Percentiles rank a stretch among this genome's conserved stretches.
Conservation (phyloP, 1,140 invertebrate species). For the Drosophila truncata region DNA sequence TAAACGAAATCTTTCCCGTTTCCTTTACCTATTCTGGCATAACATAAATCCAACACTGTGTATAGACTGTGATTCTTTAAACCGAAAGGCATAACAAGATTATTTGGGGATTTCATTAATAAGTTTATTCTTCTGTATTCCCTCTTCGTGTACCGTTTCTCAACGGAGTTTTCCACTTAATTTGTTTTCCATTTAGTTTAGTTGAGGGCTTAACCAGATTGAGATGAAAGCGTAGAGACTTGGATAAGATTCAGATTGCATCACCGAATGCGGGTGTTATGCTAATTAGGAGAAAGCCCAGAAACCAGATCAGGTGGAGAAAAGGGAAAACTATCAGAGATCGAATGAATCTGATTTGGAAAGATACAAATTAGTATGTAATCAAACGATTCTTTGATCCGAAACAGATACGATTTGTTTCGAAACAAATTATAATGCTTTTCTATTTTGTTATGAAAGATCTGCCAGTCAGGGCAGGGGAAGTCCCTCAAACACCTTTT, state of each 20-base stretch:
- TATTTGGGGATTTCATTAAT: constrained; percentile 10
- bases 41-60: constrained; percentile 22
- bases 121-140: background rate
- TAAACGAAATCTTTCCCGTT: background rate
- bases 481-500: background rate
- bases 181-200: constrained; percentile 34
- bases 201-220: background rate
- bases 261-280: constrained; percentile 44
- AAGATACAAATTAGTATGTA: constrained; percentile 16
- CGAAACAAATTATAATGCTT: constrained; percentile 3
- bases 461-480: constrained; percentile 1
- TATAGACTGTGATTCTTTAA: constrained; percentile 9
- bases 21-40: background rate
- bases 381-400: constrained; percentile 17
- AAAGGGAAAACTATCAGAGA: constrained; percentile 10
- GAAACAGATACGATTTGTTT: background rate
- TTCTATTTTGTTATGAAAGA: constrained; percentile 13
- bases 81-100: constrained; percentile 5
- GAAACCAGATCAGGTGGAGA: constrained; percentile 22
- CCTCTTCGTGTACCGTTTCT: constrained; percentile 21
- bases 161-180: constrained; percentile 35
- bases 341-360: constrained; percentile 6
- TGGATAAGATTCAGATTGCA: constrained; percentile 10
- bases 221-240: constrained; percentile 32
- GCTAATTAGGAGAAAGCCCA: constrained; percentile 37